A percentile compares a stretch with the other conserved stretches of the same genome.
Conservation (phyloP, 2,888 invertebrate species). For the Andricus quercusramuli region DNA sequence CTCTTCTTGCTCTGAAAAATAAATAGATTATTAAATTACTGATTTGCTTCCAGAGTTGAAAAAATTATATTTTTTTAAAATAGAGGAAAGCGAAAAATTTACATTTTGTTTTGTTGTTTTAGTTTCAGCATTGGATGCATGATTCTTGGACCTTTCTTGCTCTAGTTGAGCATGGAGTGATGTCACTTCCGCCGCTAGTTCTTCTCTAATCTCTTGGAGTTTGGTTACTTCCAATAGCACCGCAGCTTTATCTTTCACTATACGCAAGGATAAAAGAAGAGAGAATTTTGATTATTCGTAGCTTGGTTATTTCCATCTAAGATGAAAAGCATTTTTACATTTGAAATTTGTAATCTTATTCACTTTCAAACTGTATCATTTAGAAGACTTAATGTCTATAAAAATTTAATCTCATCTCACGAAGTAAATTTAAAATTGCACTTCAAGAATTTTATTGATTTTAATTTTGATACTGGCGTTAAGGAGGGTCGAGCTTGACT, state of each 20-base stretch:
- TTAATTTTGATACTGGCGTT: too few relatives aligned
- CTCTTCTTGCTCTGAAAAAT: constrained; percentile 71
- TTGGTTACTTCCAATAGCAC: constrained; percentile 87
- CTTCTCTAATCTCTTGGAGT: constrained; percentile 85
- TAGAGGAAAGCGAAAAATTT: constrained; percentile 51
- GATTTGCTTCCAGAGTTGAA: neutral
- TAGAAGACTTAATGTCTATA: too few relatives aligned
- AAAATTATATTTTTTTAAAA: neutral
- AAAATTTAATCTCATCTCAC: too few relatives aligned
- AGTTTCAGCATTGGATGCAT: constrained; percentile 80
- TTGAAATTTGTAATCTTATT: too few relatives aligned
- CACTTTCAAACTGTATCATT: too few relatives aligned
- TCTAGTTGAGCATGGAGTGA: constrained; percentile 86
- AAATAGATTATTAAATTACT: neutral
- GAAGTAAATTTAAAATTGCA: too few relatives aligned
- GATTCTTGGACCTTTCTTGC: constrained; percentile 86
- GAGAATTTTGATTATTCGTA: too few relatives aligned
- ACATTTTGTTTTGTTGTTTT: constrained; percentile 75
- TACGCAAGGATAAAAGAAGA: constrained; percentile 63
- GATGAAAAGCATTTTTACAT: neutral
- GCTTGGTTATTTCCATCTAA: neutral
- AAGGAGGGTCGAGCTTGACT: too few relatives aligned
- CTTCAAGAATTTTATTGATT: too few relatives aligned
- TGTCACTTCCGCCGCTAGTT: constrained; percentile 86
- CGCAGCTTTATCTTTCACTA: constrained; percentile 90